Evolutionary conservation across 2,797 vertebrate genomes (phyloP).

Genomic region (Huso huso): DNA sequence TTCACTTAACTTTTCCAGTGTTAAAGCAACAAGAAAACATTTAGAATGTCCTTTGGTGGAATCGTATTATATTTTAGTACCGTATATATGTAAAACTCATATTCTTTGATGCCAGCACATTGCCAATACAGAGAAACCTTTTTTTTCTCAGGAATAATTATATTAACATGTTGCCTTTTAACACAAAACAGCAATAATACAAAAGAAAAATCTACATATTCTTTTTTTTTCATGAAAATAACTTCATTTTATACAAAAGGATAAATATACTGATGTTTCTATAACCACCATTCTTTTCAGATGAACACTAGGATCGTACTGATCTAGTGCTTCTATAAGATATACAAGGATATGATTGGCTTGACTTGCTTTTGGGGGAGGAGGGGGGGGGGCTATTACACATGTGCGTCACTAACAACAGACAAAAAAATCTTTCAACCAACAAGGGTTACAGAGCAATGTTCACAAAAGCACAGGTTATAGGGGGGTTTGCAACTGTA

Average conservation of each 20-base stretch:
- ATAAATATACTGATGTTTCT: conserved; percentile 85
- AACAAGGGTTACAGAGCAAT: conserved; percentile 86
- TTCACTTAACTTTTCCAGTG: conserved; percentile 92
- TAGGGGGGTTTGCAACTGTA: conserved; percentile 52
- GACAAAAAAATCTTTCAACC: conserved; percentile 86
- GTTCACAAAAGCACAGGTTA: conserved; percentile 87
- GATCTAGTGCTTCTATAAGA: conserved; percentile 51
- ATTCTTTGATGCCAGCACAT: conserved; percentile 96
- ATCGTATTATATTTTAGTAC: conserved; percentile 85
- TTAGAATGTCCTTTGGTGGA: conserved; percentile 99
- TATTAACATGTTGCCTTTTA: conserved; percentile 77
- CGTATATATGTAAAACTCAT: conserved; percentile 88
- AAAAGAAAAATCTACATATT: conserved; percentile 80
- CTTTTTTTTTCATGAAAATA: conserved; percentile 77
- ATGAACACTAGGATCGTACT: conserved; percentile 56
- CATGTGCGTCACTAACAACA: conserved; percentile 87
- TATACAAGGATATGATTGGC: conserved; percentile 62
- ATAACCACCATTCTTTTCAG: conserved; percentile 61
- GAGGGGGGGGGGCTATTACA: conserved; percentile 59
- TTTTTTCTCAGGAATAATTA: conserved; percentile 64
- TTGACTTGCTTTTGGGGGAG: conserved; percentile 43
- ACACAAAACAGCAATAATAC: conserved; percentile 94
- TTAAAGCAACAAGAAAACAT: conserved; percentile 99
- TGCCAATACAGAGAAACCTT: conserved; percentile 87
- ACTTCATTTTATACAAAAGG: conserved; percentile 97